Base-by-base conservation (phyloP, 2,797 vertebrate genomes). In the Kryptolebias ocellatus region DNA sequence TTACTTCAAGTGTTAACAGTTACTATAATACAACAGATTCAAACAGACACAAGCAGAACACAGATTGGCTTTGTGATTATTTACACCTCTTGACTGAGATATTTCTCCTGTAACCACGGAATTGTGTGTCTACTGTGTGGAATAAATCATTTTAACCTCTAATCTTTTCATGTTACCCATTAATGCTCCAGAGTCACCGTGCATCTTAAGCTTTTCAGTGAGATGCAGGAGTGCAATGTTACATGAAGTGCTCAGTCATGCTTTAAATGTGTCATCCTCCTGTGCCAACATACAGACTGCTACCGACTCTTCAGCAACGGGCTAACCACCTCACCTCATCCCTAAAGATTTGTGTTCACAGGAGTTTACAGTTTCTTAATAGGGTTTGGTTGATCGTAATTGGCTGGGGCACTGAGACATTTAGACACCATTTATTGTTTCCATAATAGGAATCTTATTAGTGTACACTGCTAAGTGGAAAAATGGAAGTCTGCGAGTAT, bases 201-300 rank as follows among this genome's bases (percentile, higher is more conserved):
- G 16, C 42, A 80, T 79, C 78, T 58, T 62, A 14, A 81, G 81
- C 80, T 60, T 73, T 65, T 72, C 60, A 66, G 71, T 67, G 56
- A 76, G 63, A 84, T 64, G 68, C 70, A 74, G 81, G 78, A 62
- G 85, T 84, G 72, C 67, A 85, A 85, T 81, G 79, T 87, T 66
- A 67, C 85, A 79, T 88, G 82, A 87, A 70, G 70, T 46, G 81
- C 74, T 89, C 74, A 87, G 68, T 90, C 85, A 80, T 78, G 85
- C 87, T 87, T 84, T 81, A 88, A 90, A 90, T 85, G 73, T 86
- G 80, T 79, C 64, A 60, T 64, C 74, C 64, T 57, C 65, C 77
- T 57, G 70, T 16, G n/a, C 58, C 64, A 67, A 55, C 57, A 54
- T 67, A 72, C 51, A 76, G 63, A 65, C 69, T 78, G 67, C 78